Conservation (phyloP, 2,888 invertebrate genomes). For the Criorhina ranunculi region DNA sequence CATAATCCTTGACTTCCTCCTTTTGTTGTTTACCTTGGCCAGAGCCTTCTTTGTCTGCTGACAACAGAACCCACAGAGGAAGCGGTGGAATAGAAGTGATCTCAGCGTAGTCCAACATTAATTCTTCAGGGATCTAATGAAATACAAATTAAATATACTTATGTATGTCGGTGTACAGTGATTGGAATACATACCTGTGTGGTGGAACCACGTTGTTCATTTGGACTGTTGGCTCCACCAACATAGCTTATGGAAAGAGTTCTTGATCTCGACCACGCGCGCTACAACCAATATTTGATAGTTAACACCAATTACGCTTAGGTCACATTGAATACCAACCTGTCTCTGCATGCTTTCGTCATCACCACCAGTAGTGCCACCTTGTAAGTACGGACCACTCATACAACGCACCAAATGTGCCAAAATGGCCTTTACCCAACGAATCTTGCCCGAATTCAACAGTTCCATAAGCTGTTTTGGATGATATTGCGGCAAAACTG, state of each 20-base stretch:
- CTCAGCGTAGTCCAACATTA: slow-evolving; percentile 96
- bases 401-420: slow-evolving; percentile 96
- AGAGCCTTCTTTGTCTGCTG: slow-evolving; percentile 95
- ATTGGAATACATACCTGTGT: slow-evolving; percentile 85
- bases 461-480: slow-evolving; percentile 99
- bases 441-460: slow-evolving; percentile 98
- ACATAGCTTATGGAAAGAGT: slow-evolving; percentile 95
- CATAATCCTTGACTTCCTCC: slow-evolving; percentile 89
- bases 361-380: slow-evolving; percentile 85
- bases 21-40: slow-evolving; percentile 78
- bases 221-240: slow-evolving; percentile 91
- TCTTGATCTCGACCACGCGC: slow-evolving; percentile 94
- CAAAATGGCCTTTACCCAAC: slow-evolving; percentile 99
- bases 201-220: slow-evolving; percentile 91
- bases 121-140: slow-evolving; percentile 91
- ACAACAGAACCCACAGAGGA: slow-evolving; percentile 97
- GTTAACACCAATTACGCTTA: not conserved
- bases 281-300: slow-evolving; percentile 84
- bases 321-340: slow-evolving; percentile 80
- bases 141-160: slow-evolving; percentile 5
- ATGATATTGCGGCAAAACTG: slow-evolving; percentile 99
- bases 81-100: slow-evolving; percentile 99
- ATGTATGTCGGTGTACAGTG: not conserved
- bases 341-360: slow-evolving; percentile 87
- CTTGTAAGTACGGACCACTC: slow-evolving; percentile 86